phyloP scores from a whole-genome alignment of 2,113 vertebrate species.

The Holacanthus passer region DNA sequence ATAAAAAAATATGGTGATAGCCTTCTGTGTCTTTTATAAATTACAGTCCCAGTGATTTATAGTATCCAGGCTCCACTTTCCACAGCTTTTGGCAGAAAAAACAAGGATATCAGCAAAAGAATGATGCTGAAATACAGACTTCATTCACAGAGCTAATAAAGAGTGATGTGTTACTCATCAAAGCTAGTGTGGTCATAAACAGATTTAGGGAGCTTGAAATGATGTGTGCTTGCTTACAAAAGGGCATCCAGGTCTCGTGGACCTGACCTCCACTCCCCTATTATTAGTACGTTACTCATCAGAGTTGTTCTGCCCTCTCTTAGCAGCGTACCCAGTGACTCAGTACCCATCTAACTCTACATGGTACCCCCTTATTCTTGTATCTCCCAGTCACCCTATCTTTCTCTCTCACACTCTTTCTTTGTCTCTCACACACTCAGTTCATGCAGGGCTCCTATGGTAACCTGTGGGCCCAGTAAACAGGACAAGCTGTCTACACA shows the following conservation, averaged over 20 bases:
- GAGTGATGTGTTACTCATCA: neutral
- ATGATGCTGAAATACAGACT: neutral
- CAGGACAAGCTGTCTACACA: constrained; percentile 77
- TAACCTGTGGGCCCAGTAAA: constrained; percentile 79
- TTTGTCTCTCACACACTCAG: constrained; percentile 63
- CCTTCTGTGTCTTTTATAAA: no score
- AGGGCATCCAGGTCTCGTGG: constrained; percentile 42
- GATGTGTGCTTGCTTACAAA: constrained; percentile 18
- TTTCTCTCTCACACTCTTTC: constrained; percentile 57
- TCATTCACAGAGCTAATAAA: constrained; percentile 1
- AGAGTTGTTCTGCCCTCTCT: constrained; percentile 32
- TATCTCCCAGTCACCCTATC: constrained; percentile 52
- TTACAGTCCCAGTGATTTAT: no score
- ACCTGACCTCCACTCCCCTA: constrained; percentile 36
- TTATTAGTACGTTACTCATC: constrained; percentile 61
- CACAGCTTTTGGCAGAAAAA: no score
- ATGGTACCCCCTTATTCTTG: constrained; percentile 22
- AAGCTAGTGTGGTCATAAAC: constrained; percentile 19
- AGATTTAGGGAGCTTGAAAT: constrained; percentile 27
- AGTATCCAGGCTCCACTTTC: no score
- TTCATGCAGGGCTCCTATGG: constrained; percentile 77
- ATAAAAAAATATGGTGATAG: no score
- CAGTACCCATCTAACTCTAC: constrained; percentile 40
- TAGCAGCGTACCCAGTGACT: constrained; percentile 46
- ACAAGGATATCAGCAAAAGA: no score